These are phyloP conservation scores for Aselliscus stoliczkanus DNA, from an alignment of 2,797 vertebrate species.

Conservation along the genomic window DNA sequence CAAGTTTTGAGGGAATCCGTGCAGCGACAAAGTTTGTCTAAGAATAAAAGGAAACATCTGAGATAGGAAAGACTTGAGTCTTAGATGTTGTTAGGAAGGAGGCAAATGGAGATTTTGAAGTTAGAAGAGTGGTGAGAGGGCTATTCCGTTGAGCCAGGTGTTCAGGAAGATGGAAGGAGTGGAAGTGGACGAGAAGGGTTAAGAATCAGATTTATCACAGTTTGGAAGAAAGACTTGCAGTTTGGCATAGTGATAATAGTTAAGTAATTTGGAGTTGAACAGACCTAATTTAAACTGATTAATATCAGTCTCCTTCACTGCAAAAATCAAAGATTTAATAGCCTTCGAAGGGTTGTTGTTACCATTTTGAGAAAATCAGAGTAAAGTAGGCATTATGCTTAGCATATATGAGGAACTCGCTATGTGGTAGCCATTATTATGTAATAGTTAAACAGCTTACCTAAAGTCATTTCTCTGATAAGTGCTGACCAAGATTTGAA, in stretches of 20 bases:
- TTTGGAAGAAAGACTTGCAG: not conserved
- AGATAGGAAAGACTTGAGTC: not conserved
- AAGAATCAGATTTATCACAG: not conserved
- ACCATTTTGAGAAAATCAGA: not conserved
- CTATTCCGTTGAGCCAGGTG: not conserved
- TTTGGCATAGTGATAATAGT: not conserved
- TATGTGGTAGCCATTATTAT: not conserved
- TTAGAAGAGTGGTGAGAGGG: not conserved
- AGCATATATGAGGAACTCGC: not conserved
- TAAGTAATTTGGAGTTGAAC: not conserved
- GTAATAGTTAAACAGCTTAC: not conserved
- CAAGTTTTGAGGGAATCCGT: not conserved
- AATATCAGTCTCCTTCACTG: not conserved
- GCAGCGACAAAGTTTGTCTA: not conserved
- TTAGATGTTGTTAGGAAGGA: not conserved
- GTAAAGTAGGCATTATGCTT: not conserved
- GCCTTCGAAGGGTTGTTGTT: not conserved
- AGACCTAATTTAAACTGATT: not conserved
- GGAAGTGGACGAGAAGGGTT: not conserved
- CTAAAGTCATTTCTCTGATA: not conserved
- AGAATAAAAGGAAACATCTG: not conserved
- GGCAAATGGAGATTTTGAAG: not conserved
- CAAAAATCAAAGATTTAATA: not conserved
- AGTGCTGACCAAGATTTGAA: not conserved
- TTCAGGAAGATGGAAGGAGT: not conserved